Conservation (phyloP, 2,113 vertebrate species). For the Alligator mississippiensis region DNA sequence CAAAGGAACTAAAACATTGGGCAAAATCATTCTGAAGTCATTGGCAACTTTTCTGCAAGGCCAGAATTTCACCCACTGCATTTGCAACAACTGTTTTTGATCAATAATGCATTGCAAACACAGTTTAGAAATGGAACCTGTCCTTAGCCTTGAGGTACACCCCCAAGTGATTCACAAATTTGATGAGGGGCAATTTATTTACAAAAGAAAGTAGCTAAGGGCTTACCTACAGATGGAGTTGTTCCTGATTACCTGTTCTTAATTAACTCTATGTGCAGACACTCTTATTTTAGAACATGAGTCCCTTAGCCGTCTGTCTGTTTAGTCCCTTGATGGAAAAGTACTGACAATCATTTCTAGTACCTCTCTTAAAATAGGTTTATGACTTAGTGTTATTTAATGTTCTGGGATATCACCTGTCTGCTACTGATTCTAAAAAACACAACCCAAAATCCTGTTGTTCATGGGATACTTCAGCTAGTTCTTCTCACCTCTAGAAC, state of each 20-base stretch:
- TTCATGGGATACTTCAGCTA: constrained; percentile 28
- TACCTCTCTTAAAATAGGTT: constrained; percentile 40
- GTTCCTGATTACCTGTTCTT: background rate
- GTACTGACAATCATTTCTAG: constrained; percentile 19
- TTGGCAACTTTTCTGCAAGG: constrained; percentile 27
- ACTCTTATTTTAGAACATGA: background rate
- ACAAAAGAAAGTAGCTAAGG: background rate
- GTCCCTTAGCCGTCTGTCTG: background rate
- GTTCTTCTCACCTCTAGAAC: background rate
- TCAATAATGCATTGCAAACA: background rate
- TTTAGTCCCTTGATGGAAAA: background rate
- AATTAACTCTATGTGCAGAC: background rate
- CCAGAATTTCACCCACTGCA: background rate
- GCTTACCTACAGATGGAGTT: background rate
- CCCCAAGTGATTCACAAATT: background rate
- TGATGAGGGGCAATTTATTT: background rate
- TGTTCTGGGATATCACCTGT: background rate
- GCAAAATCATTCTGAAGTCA: background rate
- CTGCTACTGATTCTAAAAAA: constrained; percentile 32
- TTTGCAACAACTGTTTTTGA: background rate
- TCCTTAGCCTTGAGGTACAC: background rate
- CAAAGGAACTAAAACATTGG: background rate
- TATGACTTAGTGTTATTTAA: constrained; percentile 20
- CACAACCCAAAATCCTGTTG: background rate
- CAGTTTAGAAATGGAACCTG: constrained; percentile 7